Conservation (phyloP, 2,888 invertebrate genomes). For the Xestoiulus laeticollis region DNA sequence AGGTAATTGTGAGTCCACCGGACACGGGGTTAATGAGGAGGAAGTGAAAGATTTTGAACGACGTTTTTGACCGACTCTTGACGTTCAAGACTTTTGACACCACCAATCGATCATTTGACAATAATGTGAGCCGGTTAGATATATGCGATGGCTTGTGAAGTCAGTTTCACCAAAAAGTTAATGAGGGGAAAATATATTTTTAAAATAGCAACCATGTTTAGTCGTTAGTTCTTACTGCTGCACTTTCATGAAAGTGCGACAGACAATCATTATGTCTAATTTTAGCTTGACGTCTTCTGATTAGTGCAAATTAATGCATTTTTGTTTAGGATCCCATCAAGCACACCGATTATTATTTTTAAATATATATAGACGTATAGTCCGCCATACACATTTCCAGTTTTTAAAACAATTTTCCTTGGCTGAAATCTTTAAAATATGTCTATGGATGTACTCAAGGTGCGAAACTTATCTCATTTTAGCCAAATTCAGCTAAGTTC, state of each 20-base stretch:
- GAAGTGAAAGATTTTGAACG: background rate
- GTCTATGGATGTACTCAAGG: no score
- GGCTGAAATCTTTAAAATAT: no score
- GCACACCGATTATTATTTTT: no score
- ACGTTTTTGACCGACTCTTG: background rate
- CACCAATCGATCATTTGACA: background rate
- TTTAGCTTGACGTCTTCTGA: no score
- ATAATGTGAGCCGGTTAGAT: background rate
- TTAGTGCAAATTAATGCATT: no score
- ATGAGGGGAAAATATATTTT: background rate
- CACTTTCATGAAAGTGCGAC: background rate
- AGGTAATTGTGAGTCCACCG: background rate
- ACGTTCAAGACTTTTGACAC: slow-evolving; percentile 2
- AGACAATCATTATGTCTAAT: no score
- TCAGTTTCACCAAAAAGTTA: background rate
- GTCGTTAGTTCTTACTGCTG: background rate
- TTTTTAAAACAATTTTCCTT: no score
- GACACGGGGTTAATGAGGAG: background rate
- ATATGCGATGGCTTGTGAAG: background rate
- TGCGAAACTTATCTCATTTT: no score
- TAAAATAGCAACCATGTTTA: background rate
- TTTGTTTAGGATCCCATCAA: no score
- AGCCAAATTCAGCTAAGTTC: no score
- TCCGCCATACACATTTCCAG: no score
- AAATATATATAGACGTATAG: no score